Evolutionary conservation across 2,797 vertebrate genomes (phyloP).

Genomic region (Sternotherus odoratus): DNA sequence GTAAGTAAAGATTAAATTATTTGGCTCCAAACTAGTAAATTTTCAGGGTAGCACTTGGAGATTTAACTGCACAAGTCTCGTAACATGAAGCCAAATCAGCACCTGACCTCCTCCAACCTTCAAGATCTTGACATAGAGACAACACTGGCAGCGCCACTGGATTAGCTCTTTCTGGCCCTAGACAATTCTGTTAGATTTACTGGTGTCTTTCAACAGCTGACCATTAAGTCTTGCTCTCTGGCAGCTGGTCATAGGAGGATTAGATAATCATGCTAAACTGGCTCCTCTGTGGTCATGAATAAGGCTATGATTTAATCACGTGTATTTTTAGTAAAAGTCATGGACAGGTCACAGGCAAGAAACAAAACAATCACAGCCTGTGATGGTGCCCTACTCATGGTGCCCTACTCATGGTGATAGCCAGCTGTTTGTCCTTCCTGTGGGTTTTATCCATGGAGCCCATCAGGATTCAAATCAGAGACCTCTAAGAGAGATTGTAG

Average conservation of each 20-base stretch:
- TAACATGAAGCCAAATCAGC: background rate
- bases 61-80: background rate
- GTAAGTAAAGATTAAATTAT: background rate
- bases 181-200: background rate
- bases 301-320: too few relatives aligned
- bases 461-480: too few relatives aligned
- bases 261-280: background rate
- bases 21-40: background rate
- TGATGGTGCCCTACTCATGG: too few relatives aligned
- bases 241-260: background rate
- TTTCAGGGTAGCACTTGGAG: background rate
- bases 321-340: too few relatives aligned
- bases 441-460: too few relatives aligned
- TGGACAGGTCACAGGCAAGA: too few relatives aligned
- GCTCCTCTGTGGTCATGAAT: background rate
- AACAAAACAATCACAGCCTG: too few relatives aligned
- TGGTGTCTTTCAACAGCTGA: background rate
- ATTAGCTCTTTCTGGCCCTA: background rate
- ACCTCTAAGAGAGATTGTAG: too few relatives aligned
- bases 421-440: too few relatives aligned
- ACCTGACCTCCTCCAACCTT: background rate
- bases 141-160: background rate
- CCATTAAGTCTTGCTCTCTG: background rate
- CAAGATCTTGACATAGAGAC: background rate
- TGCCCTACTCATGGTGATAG: too few relatives aligned